Conservation (phyloP, 2,888 invertebrate species). For the Acheta domesticus region DNA sequence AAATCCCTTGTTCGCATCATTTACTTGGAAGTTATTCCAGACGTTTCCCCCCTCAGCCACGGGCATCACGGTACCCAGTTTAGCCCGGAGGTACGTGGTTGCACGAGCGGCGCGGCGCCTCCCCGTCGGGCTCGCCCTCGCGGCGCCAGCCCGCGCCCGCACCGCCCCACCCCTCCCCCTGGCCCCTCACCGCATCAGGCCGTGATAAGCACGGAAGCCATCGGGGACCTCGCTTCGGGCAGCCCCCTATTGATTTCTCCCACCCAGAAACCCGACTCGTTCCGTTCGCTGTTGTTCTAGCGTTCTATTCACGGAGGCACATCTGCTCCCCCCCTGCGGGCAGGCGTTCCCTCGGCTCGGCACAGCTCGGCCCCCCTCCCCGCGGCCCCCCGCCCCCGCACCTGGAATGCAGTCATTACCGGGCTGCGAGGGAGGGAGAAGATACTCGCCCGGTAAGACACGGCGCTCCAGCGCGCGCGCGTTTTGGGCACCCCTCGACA, state of each 20-base stretch:
- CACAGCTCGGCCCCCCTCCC: not conserved
- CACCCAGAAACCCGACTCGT: not conserved
- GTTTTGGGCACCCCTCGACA: slow-evolving; percentile 4
- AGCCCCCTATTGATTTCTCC: not conserved
- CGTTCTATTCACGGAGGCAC: not conserved
- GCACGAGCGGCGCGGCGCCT: no score
- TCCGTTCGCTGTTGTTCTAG: not conserved
- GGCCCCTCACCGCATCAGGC: not conserved
- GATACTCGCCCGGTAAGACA: not conserved
- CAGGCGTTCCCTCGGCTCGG: not conserved
- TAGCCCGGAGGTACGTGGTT: no score
- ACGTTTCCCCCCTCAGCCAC: no score
- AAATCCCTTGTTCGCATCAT: no score
- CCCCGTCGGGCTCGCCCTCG: no score
- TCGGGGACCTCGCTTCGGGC: not conserved
- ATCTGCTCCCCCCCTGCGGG: not conserved
- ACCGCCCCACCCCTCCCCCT: no score
- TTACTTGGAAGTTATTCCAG: no score
- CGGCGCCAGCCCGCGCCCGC: no score
- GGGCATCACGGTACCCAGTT: no score
- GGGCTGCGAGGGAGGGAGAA: not conserved
- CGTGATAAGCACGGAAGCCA: slow-evolving; percentile 18
- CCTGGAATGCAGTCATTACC: not conserved
- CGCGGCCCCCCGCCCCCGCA: not conserved
- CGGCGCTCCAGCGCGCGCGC: not conserved